Percentiles rank a stretch among this genome's conserved stretches.
phyloP scores from a whole-genome alignment of 2,113 vertebrate genomes.

The Pangasianodon gigas region DNA sequence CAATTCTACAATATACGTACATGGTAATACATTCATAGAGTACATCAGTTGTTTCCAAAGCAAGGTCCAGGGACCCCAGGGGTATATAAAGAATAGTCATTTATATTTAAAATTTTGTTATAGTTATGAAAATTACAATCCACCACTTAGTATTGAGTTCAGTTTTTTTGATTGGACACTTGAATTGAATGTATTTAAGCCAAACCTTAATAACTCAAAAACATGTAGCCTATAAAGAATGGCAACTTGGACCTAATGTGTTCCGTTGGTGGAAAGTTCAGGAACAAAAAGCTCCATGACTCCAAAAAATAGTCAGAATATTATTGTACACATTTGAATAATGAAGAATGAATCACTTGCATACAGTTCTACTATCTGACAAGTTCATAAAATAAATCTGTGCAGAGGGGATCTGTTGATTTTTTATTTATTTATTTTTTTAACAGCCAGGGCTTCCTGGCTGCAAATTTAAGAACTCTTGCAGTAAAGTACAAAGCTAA shows the following conservation, averaged over 20 bases:
- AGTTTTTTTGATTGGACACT: neutral
- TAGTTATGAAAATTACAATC: neutral
- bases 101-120: neutral
- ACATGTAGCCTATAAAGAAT: neutral
- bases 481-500: neutral
- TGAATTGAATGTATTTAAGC: neutral
- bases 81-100: neutral
- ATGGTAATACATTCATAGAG: neutral
- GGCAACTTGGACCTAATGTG: neutral
- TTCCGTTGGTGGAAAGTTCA: neutral
- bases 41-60: neutral
- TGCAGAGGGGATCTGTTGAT: neutral
- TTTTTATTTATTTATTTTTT: neutral
- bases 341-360: neutral
- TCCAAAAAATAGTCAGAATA: neutral
- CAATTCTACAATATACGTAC: neutral
- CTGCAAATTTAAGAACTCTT: neutral
- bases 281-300: neutral
- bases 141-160: neutral
- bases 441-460: neutral
- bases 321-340: neutral
- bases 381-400: neutral
- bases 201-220: neutral
- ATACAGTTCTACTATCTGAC: neutral
- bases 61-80: neutral